Conservation (phyloP, 2,113 vertebrate genomes). For the Callaeas wilsoni region DNA sequence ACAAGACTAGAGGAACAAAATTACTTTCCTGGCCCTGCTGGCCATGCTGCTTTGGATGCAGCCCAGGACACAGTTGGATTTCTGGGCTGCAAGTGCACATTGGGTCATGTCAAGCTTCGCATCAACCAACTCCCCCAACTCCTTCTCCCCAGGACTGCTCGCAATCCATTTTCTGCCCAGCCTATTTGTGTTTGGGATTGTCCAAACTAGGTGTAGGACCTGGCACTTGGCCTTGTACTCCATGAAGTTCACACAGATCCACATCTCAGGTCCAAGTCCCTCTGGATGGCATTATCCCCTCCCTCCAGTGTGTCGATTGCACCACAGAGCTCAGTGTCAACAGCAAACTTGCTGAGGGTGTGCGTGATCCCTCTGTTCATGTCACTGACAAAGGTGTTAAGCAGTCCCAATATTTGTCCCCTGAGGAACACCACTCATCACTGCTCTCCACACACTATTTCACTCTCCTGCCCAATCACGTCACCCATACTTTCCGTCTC, state of each 20-base stretch:
- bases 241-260: neutral
- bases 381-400: neutral
- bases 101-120: neutral
- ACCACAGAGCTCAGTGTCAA: neutral
- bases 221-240: neutral
- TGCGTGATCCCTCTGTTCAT: neutral
- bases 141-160: neutral
- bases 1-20: neutral
- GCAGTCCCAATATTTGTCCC: neutral
- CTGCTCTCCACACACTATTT: neutral
- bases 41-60: neutral
- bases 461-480: neutral
- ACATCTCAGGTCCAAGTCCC: neutral
- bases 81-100: neutral
- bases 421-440: neutral
- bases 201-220: neutral
- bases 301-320: fast-evolving
- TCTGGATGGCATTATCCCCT: neutral
- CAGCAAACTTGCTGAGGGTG: neutral
- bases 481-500: neutral
- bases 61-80: neutral
- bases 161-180: neutral
- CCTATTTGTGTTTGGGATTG: neutral
- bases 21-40: neutral
- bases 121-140: neutral